Evolutionary conservation across 2,797 vertebrate species (phyloP), one percentile per base, ranked within the genome.

Genomic region (Brachymystax lenok): DNA sequence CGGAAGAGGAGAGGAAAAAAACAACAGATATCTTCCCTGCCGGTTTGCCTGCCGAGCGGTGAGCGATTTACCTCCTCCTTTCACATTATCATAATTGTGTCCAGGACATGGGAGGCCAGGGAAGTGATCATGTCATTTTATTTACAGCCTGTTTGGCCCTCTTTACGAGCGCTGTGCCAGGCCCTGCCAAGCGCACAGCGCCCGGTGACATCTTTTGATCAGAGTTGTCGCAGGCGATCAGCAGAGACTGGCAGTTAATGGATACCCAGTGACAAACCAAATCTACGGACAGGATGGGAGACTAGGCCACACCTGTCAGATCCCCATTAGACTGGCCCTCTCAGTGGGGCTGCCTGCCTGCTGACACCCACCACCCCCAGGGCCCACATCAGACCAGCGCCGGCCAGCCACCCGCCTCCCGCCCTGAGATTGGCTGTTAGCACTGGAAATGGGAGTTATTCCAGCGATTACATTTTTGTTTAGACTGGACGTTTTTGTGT

Each of bases 61-160:
- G 79, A 91, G 88, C 83, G 79, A 87, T 91, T 91, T 91, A 85
- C 86, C 85, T 86, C 88, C 80, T 86, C 83, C 86, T 82, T 82
- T 24, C 93, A 92, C 96, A 97, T 98, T 98, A 98, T 97, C 96
- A 98, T 98, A 98, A 99, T 99, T 99, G 98, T 97, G 96, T 98
- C 95, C 94, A 94, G 96, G 96, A 99, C 97, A 98, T 98, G 97
- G 98, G 97, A 94, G 96, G 96, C 96, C 94, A 92, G 96, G 97
- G 96, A 99, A 99, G 97, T 98, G 98, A 99, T 99, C 97, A 98
- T 99, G 97, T 98, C 97, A 97, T 98, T 97, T 99, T 99, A 98
- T 98, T 99, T 99, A 98, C 96, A 98, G 97, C 96, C 93, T 94
- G 97, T 96, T 96, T 97, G 96, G 92, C 96, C 96, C 95, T 96